Base-by-base conservation (phyloP, 1,140 invertebrate species). In the Leptinotarsa lineolata region DNA sequence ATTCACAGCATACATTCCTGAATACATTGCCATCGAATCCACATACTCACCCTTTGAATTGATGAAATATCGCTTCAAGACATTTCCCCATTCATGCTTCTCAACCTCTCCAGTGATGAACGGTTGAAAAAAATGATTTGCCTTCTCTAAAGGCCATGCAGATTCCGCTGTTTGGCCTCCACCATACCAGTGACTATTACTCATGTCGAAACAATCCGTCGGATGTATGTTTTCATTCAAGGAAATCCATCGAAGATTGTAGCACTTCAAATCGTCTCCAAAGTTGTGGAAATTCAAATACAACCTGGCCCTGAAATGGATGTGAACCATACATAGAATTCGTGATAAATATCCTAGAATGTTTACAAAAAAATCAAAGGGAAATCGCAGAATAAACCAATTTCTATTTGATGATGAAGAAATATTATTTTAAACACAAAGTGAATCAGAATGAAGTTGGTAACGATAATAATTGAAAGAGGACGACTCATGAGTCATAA, bases 41-140 rank as follows among this genome's bases (percentile, higher is more conserved):
- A 39, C 30, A 2, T 39, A 67, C 18, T 68, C 16, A 63, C 69
- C 69, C 83, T 92, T 92, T 0, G 94, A 94, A 79, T 92, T 95
- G 22, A 96, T 90, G 76, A 96, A 94, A 77, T 95, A 95, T 54
- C 93, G 85, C 68, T 93, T 92, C 0, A 97, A 81, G 0, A 93
- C 92, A 76, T 93, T 92, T 8, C 94, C 93, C 86, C 94, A 96
- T 76, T 94, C 89, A 77, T 91, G 88, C 69, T 90, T 89, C 24
- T 90, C 88, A n/a, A 91, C 88, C 76, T 93, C 91, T 0, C 94
- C 94, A 4, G 94, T 96, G 16, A 95, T 88, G 78, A 96, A 96
- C 0, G 94, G 92, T 1, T 90, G 89, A 77, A 91, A 89, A 12
- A 92, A 89, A 12, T 95, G 89, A 21, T 87, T 86, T 0, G 90